Conservation (phyloP, 2,113 vertebrate species). For the Rhinoderma darwinii region DNA sequence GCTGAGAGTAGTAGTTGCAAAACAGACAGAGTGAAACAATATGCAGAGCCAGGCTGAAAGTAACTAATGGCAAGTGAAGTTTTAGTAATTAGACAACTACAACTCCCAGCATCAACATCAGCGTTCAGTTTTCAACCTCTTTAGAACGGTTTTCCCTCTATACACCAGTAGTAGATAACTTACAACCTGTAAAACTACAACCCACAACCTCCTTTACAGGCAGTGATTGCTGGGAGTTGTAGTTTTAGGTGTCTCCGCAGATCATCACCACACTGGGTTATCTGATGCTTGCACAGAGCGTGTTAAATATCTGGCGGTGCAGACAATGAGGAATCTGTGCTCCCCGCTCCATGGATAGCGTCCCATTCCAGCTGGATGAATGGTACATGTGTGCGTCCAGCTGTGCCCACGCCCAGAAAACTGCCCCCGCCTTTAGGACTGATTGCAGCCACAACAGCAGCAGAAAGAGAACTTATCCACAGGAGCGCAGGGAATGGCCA, state of each 20-base stretch:
- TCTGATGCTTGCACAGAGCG: background rate
- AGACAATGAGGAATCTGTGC: constrained; percentile 61
- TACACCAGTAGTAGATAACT: background rate
- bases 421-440: constrained; percentile 52
- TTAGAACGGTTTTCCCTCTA: no score
- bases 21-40: no score
- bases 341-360: constrained; percentile 48
- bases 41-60: no score
- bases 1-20: no score
- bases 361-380: constrained; percentile 68
- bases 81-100: no score
- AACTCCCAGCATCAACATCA: no score
- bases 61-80: no score
- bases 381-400: constrained; percentile 74
- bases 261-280: background rate
- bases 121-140: no score
- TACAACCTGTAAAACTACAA: background rate
- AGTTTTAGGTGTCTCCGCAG: background rate
- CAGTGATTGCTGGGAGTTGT: background rate
- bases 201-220: no score
- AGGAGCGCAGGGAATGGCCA: constrained; percentile 65
- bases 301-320: constrained; percentile 33
- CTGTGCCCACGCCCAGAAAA: constrained; percentile 46
- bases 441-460: constrained; percentile 34
- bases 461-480: background rate